Evolutionary conservation across 2,888 invertebrate genomes (phyloP), one percentile per base, ranked within the genome.

Genomic region (Chydorus sphaericus): DNA sequence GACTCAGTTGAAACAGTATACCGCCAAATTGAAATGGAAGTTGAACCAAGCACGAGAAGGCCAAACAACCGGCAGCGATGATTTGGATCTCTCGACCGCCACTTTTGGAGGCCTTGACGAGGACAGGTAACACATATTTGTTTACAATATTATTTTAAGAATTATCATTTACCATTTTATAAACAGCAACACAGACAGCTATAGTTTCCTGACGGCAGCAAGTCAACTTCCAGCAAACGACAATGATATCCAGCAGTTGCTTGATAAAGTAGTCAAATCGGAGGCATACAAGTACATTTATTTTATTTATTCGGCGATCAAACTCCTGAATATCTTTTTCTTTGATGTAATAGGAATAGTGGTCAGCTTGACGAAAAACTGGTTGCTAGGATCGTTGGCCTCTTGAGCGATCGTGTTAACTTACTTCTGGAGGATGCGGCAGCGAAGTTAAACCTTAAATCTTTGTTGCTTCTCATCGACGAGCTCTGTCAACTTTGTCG

Each of bases 401-500:
- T 36, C 36, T 18, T 52, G 11, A 52, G 52, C 23, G 52, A 52
- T 23, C 52, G 52, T 4, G 52, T 52, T 6, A 20, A 31, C 18
- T 33, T 36, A 62, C 70, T 96, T 55, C 94, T 92, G 70, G 86
- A 89, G 55, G 83, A 89, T 60, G 85, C 92, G 1, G 89, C 92
- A 0, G 78, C 87, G 55, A 83, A 90, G 60, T 74, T 94, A 49
- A 91, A 91, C 62, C 73, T 94, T 53, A 82, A 84, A 8, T 83
- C 93, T 0, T 72, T 96, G 33, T 81, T 83, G 54, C 82, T 83
- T 55, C 93, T 94, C 63, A 71, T 93, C 54, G 78, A 79, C 28
- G 83, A 86, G 58, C 74, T 96, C 1, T 89, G 92, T 61, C 77
- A 79, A 48, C 85, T 89, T n/a, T 91, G 91, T 48, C 84, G 89